Percentiles rank a stretch among this genome's conserved stretches.
Evolutionary conservation across 2,113 vertebrate genomes (phyloP).

Genomic region (Columba janthina): DNA sequence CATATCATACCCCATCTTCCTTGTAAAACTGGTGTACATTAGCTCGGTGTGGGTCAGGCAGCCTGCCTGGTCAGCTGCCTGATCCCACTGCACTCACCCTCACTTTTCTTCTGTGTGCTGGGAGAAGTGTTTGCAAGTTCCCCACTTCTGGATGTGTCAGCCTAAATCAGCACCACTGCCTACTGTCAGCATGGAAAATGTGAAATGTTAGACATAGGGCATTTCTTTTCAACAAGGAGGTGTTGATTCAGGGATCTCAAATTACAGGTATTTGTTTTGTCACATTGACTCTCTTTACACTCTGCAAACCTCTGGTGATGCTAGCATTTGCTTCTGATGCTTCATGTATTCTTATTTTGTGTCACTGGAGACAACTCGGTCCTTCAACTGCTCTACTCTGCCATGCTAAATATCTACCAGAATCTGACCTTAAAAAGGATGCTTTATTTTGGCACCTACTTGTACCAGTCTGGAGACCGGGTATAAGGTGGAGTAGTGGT

Average conservation of each 20-base stretch:
- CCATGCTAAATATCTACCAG: background rate
- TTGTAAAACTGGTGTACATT: background rate
- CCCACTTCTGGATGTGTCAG: background rate
- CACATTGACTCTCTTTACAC: background rate
- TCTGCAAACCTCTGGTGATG: background rate
- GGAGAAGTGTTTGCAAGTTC: background rate
- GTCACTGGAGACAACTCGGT: background rate
- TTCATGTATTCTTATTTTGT: background rate
- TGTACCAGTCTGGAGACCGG: background rate
- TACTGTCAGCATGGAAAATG: background rate
- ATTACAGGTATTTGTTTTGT: background rate
- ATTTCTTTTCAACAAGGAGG: background rate
- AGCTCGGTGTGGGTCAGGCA: background rate
- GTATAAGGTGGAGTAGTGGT: accelerated
- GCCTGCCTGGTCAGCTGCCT: background rate
- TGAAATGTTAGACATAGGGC: background rate
- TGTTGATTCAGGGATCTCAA: background rate
- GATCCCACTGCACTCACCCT: background rate
- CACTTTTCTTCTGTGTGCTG: background rate
- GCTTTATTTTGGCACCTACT: background rate
- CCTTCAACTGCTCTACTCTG: background rate
- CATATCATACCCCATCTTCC: background rate
- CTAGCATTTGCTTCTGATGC: background rate
- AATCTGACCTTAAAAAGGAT: background rate
- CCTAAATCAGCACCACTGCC: background rate